These are phyloP conservation scores for Tiliqua scincoides DNA, from an alignment of 2,113 vertebrate species.

Conservation along the genomic window DNA sequence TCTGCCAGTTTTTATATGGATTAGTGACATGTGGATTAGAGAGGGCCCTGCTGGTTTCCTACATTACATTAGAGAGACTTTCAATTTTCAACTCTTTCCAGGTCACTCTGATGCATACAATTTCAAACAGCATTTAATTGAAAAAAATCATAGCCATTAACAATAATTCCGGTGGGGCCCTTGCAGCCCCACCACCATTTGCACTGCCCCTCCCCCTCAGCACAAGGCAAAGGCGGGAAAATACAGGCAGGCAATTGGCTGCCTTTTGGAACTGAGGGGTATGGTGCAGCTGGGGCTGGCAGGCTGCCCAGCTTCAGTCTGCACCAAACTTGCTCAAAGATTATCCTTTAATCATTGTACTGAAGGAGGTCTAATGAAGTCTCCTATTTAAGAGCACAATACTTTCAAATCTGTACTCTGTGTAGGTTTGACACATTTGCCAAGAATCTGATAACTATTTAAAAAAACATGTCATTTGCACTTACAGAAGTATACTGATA, in stretches of 20 bases:
- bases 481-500: slow-evolving; percentile 14
- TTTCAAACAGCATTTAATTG: not conserved
- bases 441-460: slow-evolving; percentile 21
- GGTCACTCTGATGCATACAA: slow-evolving; percentile 17
- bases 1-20: slow-evolving; percentile 12
- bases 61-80: not conserved
- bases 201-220: no score
- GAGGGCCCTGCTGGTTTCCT: not conserved
- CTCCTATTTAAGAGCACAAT: not conserved
- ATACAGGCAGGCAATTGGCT: no score
- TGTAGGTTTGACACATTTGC: not conserved
- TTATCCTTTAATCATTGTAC: not conserved
- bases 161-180: no score
- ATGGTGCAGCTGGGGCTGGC: no score
- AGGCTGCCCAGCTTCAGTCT: no score
- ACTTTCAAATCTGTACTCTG: not conserved
- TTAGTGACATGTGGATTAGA: slow-evolving; percentile 10
- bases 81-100: slow-evolving; percentile 1
- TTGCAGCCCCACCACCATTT: no score
- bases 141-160: not conserved
- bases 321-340: not conserved
- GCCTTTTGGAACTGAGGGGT: no score
- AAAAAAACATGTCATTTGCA: slow-evolving; percentile 15
- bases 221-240: no score
- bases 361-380: not conserved